Evolutionary conservation across 2,888 invertebrate genomes (phyloP), one percentile per base, ranked within the genome.

Genomic region (Scaptomyza reducta): DNA sequence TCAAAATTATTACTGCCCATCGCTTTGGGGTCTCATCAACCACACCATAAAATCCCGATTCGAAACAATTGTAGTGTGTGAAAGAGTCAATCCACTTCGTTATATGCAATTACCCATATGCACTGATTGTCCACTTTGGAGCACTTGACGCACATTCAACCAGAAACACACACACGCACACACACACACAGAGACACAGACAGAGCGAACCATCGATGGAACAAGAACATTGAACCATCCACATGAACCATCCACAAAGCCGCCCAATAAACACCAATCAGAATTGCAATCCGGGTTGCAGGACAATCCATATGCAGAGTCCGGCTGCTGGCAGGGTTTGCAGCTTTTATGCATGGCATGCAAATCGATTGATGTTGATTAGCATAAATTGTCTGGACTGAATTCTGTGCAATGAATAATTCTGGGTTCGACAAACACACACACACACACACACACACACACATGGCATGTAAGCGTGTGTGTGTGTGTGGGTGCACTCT

Each of bases 351-450:
- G 63, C 79, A 68, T 69, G 69, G 75, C 77, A 86, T 79, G 73
- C 77, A 82, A 83, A 87, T 87, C 88, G 88, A 89, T 89, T 89
- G 79, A 87, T 75, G 86, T 90, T 90, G 89, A 89, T 89, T 88
- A 89, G 87, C 89, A 90, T 89, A 89, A 90, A 89, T 89, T 88
- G 89, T 89, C 89, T 89, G 87, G 84, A 89, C 89, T 90, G 75
- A 89, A 89, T 69, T 74, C 40, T 40, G 84, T 75, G 88, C 87
- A 88, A 85, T 88, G 85, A 88, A 85, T 85, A 87, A 86, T 80
- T 82, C 86, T 69, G 79, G 57, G 53, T 79, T 67, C 72, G 56
- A 42, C 50, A 54, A 75, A 82, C 76, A 51, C 44, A 18, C 22
- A 18, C 57, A 49, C 40, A 29, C 57, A 49, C 40, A 29, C 47